Percentiles rank a stretch among this genome's conserved stretches.
Evolutionary conservation across 2,888 invertebrate species (phyloP).

Genomic region (Ornithoptera alexandrae): DNA sequence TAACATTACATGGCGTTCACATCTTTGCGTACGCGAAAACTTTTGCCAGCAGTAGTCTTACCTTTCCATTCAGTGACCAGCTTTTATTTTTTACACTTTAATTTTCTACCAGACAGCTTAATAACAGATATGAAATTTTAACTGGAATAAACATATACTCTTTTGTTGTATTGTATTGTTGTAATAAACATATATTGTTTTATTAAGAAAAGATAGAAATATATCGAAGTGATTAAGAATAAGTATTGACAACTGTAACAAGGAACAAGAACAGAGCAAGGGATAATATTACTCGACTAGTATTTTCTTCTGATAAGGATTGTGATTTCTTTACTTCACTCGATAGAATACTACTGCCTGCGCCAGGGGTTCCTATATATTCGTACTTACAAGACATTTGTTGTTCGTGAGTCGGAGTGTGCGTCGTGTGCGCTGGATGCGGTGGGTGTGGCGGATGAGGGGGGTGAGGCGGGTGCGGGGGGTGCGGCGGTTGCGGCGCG

Average conservation of each 20-base stretch:
- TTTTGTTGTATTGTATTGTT: too few species aligned
- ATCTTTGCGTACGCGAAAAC: neutral
- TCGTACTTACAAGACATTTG: slow-evolving; percentile 66
- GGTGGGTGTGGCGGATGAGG: slow-evolving; percentile 42
- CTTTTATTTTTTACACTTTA: too few species aligned
- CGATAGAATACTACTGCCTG: neutral
- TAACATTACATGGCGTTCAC: neutral
- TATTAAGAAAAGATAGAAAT: neutral
- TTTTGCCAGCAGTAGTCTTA: neutral
- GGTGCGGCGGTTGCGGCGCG: slow-evolving; percentile 39
- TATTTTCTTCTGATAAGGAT: neutral
- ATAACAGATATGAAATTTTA: too few species aligned
- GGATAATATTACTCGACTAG: neutral
- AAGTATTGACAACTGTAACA: neutral
- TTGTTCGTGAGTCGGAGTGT: slow-evolving; percentile 50
- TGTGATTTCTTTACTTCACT: neutral
- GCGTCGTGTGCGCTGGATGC: slow-evolving; percentile 38
- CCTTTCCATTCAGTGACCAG: neutral
- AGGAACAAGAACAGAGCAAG: neutral
- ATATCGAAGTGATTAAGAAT: neutral
- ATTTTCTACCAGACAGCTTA: too few species aligned
- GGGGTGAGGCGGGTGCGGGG: slow-evolving; percentile 50
- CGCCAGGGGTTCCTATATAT: slow-evolving; percentile 15
- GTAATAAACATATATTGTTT: too few species aligned
- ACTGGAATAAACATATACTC: too few species aligned